Base-by-base conservation (phyloP, 2,888 invertebrate genomes). In the Iselma pallidipennis region DNA sequence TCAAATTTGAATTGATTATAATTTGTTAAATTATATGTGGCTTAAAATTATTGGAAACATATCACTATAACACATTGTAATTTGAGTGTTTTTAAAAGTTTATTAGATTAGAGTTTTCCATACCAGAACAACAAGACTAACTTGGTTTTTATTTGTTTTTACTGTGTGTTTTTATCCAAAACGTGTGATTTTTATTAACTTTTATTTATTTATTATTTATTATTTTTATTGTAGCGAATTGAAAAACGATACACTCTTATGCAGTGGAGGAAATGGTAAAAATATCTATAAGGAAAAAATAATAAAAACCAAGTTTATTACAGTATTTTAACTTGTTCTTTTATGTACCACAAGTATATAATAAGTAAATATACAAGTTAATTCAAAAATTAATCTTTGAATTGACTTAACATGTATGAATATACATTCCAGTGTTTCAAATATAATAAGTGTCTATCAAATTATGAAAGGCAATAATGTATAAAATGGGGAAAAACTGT, bases 251-350 rank as follows among this genome's bases (percentile, higher is more conserved):
- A 68, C 65, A 68, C 70, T 59, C 66, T 70, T 65, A 69, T 70
- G 58, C 68, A 66, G 59, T 75, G 75, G 76, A 70, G 71, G 57
- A 68, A 70, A 55, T 71, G 70, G 71, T 70, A 64, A 64, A 49
- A 55, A 16, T 16, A n/a, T n/a, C n/a, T n/a, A 63, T 59, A 19
- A 49, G 26, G 16, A 33, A 42, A 49, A 49, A 49, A 29, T 37
- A 59, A 63, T 70, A 68, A 70, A 72, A 69, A 63, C 71, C 72
- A 73, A 69, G 68, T 63, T 60, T 60, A 55, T 54, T 59, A 33
- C 45, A 42, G 26, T 55, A 55, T 50, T 48, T 42, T n/a, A n/a
- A n/a, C n/a, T n/a, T n/a, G n/a, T n/a, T n/a, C n/a, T n/a, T n/a
- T n/a, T n/a, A n/a, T n/a, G n/a, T n/a, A n/a, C n/a, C n/a, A n/a